phyloP scores from a whole-genome alignment of 2,113 vertebrate genomes.

The Tragelaphus imberbis region DNA sequence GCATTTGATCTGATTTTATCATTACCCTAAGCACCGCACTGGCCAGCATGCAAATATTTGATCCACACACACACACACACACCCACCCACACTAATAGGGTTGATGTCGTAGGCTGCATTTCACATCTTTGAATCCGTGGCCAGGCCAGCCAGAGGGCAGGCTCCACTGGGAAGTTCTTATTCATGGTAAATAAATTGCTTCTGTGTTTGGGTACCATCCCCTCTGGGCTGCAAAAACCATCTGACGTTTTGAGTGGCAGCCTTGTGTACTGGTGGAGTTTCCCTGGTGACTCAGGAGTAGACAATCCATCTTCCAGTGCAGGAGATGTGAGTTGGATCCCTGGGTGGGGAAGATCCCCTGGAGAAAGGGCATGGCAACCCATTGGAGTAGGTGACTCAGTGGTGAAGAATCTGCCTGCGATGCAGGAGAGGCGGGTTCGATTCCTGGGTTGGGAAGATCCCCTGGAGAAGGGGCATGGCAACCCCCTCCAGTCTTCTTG shows the following conservation, averaged over 20 bases:
- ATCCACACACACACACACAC: background rate
- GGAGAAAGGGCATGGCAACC: background rate
- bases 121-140: background rate
- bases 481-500: background rate
- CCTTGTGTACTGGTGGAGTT: background rate
- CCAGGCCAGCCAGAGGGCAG: background rate
- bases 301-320: fast-evolving
- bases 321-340: fast-evolving
- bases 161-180: background rate
- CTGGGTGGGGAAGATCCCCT: background rate
- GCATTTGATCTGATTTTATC: background rate
- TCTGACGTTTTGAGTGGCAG: background rate
- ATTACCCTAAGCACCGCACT: background rate
- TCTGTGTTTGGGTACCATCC: background rate
- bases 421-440: fast-evolving
- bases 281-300: background rate
- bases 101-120: background rate
- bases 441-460: background rate
- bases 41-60: background rate
- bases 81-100: background rate
- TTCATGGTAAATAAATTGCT: background rate
- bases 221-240: background rate
- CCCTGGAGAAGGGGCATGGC: background rate
- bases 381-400: background rate
- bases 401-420: background rate